phyloP scores from a whole-genome alignment of 2,113 vertebrate species.

The Heterochromis multidens region DNA sequence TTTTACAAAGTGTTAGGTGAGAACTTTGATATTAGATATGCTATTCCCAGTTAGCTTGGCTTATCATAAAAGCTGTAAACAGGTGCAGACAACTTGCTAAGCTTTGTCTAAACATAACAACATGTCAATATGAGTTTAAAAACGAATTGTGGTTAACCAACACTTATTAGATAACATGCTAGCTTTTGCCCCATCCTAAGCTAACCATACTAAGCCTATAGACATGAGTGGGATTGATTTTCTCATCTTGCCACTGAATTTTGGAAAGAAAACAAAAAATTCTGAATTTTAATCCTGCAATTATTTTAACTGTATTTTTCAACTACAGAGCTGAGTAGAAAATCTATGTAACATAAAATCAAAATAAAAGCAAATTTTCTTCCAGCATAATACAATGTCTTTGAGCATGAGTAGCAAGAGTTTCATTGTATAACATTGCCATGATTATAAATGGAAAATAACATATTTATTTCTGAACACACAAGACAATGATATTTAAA shows the following conservation, averaged over 20 bases:
- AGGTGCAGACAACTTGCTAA: neutral
- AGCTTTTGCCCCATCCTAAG: too few species aligned
- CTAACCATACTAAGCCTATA: neutral
- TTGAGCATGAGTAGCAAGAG: neutral
- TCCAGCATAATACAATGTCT: too few species aligned
- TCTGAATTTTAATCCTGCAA: too few species aligned
- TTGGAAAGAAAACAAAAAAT: too few species aligned
- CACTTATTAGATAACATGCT: too few species aligned
- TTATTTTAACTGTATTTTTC: too few species aligned
- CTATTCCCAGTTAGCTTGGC: neutral
- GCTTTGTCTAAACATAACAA: neutral
- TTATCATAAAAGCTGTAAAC: neutral
- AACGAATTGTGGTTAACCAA: neutral
- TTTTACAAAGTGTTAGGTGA: neutral
- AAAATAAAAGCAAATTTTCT: too few species aligned
- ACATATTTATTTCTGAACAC: accelerated
- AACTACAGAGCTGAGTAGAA: too few species aligned
- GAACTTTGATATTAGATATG: neutral
- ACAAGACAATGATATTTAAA: neutral
- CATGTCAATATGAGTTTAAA: neutral
- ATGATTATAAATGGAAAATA: neutral
- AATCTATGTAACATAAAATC: too few species aligned
- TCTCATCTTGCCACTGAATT: neutral
- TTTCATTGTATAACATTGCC: neutral
- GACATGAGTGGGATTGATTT: neutral